A percentile compares a stretch with the other conserved stretches of the same genome.
Evolutionary conservation across 2,888 invertebrate genomes (phyloP).

Genomic region (Epinotia nisella): DNA sequence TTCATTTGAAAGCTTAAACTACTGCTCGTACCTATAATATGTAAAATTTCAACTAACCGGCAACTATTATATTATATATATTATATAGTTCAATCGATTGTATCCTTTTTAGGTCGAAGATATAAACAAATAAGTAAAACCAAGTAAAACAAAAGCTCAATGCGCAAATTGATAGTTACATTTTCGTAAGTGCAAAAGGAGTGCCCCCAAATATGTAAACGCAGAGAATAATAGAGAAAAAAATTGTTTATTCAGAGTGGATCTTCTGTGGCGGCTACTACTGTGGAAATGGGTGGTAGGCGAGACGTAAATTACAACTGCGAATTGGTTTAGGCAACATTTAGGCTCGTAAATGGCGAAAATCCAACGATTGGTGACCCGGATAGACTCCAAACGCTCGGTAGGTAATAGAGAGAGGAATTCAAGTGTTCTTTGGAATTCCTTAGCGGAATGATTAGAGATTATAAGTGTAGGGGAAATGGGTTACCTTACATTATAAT

Average conservation of each 20-base stretch:
- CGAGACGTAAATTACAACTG: constrained; percentile 41
- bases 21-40: no score
- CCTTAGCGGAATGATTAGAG: constrained; percentile 11
- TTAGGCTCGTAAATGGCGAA: constrained; percentile 38
- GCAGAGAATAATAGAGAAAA: no score
- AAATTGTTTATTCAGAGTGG: not conserved
- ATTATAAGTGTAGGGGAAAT: constrained; percentile 8
- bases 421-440: constrained; percentile 26
- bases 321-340: constrained; percentile 43
- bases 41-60: no score
- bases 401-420: constrained; percentile 15
- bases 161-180: no score
- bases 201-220: no score
- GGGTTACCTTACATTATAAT: not conserved
- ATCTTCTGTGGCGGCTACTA: constrained; percentile 9
- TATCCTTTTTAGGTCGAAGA: no score
- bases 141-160: no score
- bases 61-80: no score
- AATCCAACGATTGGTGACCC: constrained; percentile 34
- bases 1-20: no score
- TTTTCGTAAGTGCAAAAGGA: no score
- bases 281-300: constrained; percentile 25
- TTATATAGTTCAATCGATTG: no score
- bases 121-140: no score
- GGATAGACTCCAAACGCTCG: constrained; percentile 27